Conservation (phyloP, 2,113 vertebrate genomes). For the Cairina moschata region DNA sequence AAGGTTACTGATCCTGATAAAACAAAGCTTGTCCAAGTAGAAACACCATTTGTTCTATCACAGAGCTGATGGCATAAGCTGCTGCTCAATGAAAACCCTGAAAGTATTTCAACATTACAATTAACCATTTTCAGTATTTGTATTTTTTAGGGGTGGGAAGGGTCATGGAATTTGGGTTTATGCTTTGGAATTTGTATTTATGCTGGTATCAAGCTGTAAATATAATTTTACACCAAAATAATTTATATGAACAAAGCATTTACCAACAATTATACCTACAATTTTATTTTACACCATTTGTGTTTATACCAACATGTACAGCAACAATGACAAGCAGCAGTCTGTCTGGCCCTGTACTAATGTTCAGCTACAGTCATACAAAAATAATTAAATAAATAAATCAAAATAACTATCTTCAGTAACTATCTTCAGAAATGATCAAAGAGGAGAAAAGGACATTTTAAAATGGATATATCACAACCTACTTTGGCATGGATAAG, state of each 20-base stretch:
- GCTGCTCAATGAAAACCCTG: constrained; percentile 67
- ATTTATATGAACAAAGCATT: background rate
- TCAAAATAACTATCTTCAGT: background rate
- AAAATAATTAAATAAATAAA: background rate
- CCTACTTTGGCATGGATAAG: background rate
- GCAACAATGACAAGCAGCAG: background rate
- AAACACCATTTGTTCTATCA: constrained; percentile 88
- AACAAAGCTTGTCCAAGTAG: constrained; percentile 91
- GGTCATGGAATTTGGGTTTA: too few species aligned
- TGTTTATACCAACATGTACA: background rate
- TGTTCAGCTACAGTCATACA: background rate
- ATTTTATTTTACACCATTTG: background rate
- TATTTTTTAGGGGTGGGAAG: too few species aligned
- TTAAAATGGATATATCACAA: background rate
- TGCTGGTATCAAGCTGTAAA: constrained; percentile 33
- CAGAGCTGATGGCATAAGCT: constrained; percentile 79
- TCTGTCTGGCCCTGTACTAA: background rate
- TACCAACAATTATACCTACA: background rate
- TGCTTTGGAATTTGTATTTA: background rate
- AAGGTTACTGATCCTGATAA: constrained; percentile 92
- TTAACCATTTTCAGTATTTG: background rate
- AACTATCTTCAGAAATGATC: background rate
- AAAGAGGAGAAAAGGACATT: background rate
- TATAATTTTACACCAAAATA: constrained; percentile 30
- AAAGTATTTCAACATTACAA: constrained; percentile 39